These are phyloP conservation scores for Nycteola revayana DNA, from an alignment of 2,888 invertebrate genomes.

Conservation along the genomic window DNA sequence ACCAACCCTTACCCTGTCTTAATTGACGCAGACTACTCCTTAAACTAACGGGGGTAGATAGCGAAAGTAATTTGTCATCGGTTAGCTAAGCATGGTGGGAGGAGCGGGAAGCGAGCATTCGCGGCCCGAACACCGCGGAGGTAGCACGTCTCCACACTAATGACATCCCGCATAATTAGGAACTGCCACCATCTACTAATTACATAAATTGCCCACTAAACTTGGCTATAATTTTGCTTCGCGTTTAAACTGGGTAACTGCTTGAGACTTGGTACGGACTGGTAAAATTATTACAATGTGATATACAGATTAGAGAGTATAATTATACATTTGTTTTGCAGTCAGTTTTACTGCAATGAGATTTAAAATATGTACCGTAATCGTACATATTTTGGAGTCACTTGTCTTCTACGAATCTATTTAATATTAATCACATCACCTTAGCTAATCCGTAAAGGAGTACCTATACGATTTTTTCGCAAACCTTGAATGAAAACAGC, in stretches of 20 bases:
- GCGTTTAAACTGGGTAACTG: slow-evolving; percentile 45
- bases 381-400: too few relatives aligned
- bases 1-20: slow-evolving; percentile 73
- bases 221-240: slow-evolving; percentile 68
- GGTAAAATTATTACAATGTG: slow-evolving; percentile 32
- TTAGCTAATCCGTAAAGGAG: too few relatives aligned
- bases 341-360: too few relatives aligned
- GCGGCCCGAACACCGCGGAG: slow-evolving; percentile 48
- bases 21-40: slow-evolving; percentile 77
- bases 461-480: too few relatives aligned
- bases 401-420: too few relatives aligned
- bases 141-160: slow-evolving; percentile 68
- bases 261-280: slow-evolving; percentile 35
- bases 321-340: too few relatives aligned
- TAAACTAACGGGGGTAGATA: slow-evolving; percentile 67
- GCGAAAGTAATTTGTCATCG: slow-evolving; percentile 80
- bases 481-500: too few relatives aligned
- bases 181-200: slow-evolving; percentile 74
- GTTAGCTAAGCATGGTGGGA: slow-evolving; percentile 69
- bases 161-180: slow-evolving; percentile 79
- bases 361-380: too few relatives aligned
- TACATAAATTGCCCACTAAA: slow-evolving; percentile 78
- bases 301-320: slow-evolving; percentile 22
- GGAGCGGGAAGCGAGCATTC: slow-evolving; percentile 28
- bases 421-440: too few relatives aligned